Base-by-base conservation (phyloP, 2,888 invertebrate species). In the Baronia brevicornis region DNA sequence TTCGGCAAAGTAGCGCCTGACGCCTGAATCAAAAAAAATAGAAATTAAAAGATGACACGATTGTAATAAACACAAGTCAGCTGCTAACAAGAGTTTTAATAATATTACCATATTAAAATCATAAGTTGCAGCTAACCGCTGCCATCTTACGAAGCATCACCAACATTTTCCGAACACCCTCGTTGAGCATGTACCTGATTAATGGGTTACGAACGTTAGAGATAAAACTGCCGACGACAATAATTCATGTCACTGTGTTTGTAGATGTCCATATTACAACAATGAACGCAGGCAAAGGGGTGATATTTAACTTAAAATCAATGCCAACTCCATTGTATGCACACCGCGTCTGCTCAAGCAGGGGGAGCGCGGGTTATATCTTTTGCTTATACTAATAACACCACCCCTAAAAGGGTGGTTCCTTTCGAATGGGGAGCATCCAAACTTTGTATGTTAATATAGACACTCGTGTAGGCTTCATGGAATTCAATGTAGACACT, bases 301-400 rank as follows among this genome's bases (percentile, higher is more conserved):
- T 78, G 68, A 73, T 69, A 68, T 74, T 75, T 64, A 72, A 72
- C 71, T 77, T 65, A 69, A 78, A 80, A 78, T 78, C 79, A 79
- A 80, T 79, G 79, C 66, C 58, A 60, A 59, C 68, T 65, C 74
- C 64, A 74, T 77, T 75, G 73, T 73, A 77, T 75, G 77, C 75
- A 75, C 68, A 66, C 68, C 72, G 56, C 70, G 77, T 74, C 65
- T 54, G 44, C 29, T 26, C 21, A 35, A 43, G 48, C 43, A 65
- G 65, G 25, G 30, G 35, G 30, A 23, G 34, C 28, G 33, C 38
- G 25, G 39, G 36, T 73, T 74, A 73, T 74, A 71, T 74, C 75
- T 74, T 73, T 68, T 75, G 72, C 74, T 73, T 72, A 72, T 73
- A 77, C 78, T 78, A 77, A 78, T 78, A 78, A 75, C 69, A 66